Conservation (phyloP, 2,113 vertebrate genomes). For the Cranoglanis bouderius region DNA sequence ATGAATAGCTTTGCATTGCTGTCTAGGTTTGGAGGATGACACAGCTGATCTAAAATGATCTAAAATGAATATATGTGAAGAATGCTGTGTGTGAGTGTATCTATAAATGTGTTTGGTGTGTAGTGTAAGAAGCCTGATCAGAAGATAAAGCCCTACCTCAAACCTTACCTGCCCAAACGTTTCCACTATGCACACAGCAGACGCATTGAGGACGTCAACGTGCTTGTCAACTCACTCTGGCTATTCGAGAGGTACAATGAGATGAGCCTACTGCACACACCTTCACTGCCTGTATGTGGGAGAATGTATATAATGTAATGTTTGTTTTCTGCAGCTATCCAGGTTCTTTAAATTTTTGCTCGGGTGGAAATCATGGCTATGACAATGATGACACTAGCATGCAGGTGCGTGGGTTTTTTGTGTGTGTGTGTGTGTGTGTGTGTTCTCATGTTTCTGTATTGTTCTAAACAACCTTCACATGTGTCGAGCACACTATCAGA, state of each 20-base stretch:
- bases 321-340: constrained; percentile 53
- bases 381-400: constrained; percentile 76
- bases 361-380: constrained; percentile 73
- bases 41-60: not conserved
- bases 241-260: constrained; percentile 71
- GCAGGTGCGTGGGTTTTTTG: constrained; percentile 65
- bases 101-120: not conserved
- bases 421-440: constrained; percentile 4
- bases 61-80: not conserved
- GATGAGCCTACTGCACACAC: not conserved
- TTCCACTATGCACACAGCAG: constrained; percentile 75
- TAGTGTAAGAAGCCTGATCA: constrained; percentile 72
- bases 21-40: not conserved
- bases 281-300: too few relatives aligned
- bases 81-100: not conserved
- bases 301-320: not conserved
- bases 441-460: constrained; percentile 58
- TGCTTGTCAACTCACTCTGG: constrained; percentile 72
- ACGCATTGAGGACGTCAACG: constrained; percentile 73
- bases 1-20: not conserved
- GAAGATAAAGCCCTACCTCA: constrained; percentile 73
- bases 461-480: not conserved
- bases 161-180: constrained; percentile 74
- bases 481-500: not conserved
- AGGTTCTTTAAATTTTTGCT: constrained; percentile 67